Percentiles rank a stretch among this genome's conserved stretches.
These are phyloP conservation scores for Deroptyus accipitrinus DNA, from an alignment of 2,113 vertebrate genomes.

Conservation along the genomic window DNA sequence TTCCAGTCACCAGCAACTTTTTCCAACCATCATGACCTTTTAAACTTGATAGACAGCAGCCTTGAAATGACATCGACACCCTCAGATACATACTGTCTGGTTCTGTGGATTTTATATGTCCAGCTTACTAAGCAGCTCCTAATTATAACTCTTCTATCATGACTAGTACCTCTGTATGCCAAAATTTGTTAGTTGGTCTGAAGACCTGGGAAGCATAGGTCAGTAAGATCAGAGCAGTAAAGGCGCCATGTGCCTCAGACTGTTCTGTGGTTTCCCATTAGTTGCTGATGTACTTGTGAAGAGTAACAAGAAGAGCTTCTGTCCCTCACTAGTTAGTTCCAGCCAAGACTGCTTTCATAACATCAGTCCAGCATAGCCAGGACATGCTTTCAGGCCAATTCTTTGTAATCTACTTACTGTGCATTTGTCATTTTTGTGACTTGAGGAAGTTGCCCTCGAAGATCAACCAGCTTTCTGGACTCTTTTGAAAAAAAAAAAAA, in stretches of 20 bases:
- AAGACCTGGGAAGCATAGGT: neutral
- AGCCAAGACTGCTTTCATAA: neutral
- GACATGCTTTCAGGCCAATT: neutral
- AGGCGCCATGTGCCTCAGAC: neutral
- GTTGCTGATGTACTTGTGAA: neutral
- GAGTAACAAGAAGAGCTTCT: neutral
- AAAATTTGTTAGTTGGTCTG: neutral
- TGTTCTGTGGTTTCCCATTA: neutral
- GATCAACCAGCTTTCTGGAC: neutral
- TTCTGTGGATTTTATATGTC: neutral
- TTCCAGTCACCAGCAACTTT: neutral
- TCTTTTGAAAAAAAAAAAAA: no score
- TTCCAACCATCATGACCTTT: neutral
- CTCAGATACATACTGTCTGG: neutral
- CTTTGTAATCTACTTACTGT: neutral
- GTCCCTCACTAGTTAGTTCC: neutral
- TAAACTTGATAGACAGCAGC: neutral
- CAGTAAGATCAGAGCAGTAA: neutral
- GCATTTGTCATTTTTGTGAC: neutral
- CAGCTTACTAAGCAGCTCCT: neutral
- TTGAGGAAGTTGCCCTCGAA: neutral
- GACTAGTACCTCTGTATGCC: neutral
- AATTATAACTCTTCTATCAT: neutral
- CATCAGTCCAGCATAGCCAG: neutral
- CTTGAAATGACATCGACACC: neutral